Base-by-base conservation (phyloP, 2,888 invertebrate species). In the Bruchidius siliquastri region DNA sequence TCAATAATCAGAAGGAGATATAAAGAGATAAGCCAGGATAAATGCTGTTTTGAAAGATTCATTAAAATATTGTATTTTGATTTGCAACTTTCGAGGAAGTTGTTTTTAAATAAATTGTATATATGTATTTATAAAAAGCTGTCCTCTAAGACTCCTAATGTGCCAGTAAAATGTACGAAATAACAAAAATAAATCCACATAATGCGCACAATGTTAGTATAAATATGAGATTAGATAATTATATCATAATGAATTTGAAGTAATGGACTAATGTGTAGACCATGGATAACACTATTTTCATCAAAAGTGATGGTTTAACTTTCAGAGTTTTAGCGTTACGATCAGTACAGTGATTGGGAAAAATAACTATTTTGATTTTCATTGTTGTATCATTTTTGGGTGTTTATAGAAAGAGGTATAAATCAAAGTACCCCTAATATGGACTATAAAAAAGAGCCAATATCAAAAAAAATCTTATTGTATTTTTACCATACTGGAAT, bases 191-290 rank as follows among this genome's bases (percentile, higher is more conserved):
- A 66, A 76, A 77, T 74, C 73, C 76, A 75, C 66, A 77, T 71
- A 74, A 74, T 74, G 74, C 78, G 78, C 78, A 78, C 78, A 78
- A 78, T 73, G 71, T 76, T 78, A 78, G 77, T 69, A 74, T 75
- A 73, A 76, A 68, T 49, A 49, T 49, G 49, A 49, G 13, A 49
- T 49, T 49, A 49, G 49, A 49, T 75, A 74, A 74, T 71, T 71
- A 68, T 71, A 21, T 70, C 68, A 6, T 68, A 10, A 68, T 68
- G 68, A 68, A 74, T 73, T 72, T 21, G 72, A 71, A 72, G 74
- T 73, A 73, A 68, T 77, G 75, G 76, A 75, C 74, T 76, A 73
- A 75, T 76, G 73, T 68, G 74, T 77, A 75, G 75, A 73, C 13
- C 49, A 49, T 13, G 49, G 18, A 49, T 13, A 49, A 49, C 18